These are phyloP conservation scores for Columba janthina DNA, from an alignment of 2,113 vertebrate species.

Conservation along the genomic window DNA sequence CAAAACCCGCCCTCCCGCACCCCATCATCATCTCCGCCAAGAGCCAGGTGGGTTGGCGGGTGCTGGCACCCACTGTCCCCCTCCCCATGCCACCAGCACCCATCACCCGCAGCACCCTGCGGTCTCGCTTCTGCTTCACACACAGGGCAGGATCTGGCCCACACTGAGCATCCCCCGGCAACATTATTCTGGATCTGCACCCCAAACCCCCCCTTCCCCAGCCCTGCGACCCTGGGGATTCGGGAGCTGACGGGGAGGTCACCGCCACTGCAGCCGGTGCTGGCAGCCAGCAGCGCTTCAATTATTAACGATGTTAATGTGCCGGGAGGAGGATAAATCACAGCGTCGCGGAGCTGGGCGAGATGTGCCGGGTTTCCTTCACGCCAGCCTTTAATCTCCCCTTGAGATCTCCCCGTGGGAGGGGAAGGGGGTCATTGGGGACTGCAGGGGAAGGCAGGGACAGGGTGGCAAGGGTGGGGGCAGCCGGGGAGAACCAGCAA, in stretches of 20 bases:
- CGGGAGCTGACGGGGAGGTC: not conserved
- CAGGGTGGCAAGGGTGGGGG: fast-evolving
- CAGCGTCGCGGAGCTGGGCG: not conserved
- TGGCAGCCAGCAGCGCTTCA: not conserved
- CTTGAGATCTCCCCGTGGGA: not conserved
- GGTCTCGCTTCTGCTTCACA: not conserved
- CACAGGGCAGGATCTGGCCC: not conserved
- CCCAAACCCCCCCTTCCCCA: not conserved
- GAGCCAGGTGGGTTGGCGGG: not conserved
- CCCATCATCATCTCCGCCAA: not conserved
- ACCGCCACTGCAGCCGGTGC: not conserved
- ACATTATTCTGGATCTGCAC: fast-evolving
- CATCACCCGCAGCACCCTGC: fast-evolving
- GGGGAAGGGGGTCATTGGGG: not conserved
- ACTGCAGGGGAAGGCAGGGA: not conserved
- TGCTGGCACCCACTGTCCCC: not conserved
- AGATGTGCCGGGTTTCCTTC: not conserved
- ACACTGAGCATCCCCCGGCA: not conserved
- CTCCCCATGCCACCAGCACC: not conserved
- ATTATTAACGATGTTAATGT: not conserved
- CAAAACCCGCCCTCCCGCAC: not conserved
- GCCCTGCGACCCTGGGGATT: not conserved
- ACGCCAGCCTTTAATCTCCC: fast-evolving
- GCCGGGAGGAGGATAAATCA: not conserved
- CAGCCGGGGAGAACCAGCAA: fast-evolving